Conservation (phyloP, 2,113 vertebrate genomes). For the Bubo bubo region DNA sequence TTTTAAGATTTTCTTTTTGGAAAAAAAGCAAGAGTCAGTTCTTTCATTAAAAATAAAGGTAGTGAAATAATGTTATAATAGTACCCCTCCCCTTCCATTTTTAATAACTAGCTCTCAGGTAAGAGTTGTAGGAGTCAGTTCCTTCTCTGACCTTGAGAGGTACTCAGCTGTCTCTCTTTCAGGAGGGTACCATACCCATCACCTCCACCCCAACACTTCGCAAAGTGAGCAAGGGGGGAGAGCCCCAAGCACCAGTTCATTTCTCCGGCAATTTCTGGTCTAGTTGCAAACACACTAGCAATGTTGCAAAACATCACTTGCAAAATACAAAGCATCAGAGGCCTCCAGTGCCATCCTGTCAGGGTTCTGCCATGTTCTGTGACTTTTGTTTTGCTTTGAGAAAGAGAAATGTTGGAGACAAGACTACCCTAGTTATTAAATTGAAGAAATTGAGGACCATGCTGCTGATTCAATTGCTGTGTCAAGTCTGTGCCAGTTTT, state of each 20-base stretch:
- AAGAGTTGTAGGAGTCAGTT: not conserved
- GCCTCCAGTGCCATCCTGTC: not conserved
- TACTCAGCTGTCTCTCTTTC: not conserved
- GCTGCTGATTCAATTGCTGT: not conserved
- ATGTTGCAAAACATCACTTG: not conserved
- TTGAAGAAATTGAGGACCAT: not conserved
- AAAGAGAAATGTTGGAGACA: not conserved
- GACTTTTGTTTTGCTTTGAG: not conserved
- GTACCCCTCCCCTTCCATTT: fast-evolving
- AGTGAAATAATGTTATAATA: not conserved
- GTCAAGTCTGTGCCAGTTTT: not conserved
- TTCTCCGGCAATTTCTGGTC: not conserved
- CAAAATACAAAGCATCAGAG: not conserved
- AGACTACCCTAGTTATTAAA: not conserved
- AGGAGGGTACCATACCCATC: not conserved
- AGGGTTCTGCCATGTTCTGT: not conserved
- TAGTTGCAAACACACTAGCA: not conserved
- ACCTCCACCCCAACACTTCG: fast-evolving
- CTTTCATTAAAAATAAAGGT: not conserved
- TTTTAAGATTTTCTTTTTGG: not conserved
- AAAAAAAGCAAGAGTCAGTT: not conserved
- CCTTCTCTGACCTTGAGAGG: not conserved
- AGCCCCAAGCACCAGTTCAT: not conserved
- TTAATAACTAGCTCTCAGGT: not conserved
- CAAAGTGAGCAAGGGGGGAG: not conserved